Evolutionary conservation across 2,797 vertebrate genomes (phyloP), one percentile per base, ranked within the genome.

Genomic region (Rachycentron canadum): DNA sequence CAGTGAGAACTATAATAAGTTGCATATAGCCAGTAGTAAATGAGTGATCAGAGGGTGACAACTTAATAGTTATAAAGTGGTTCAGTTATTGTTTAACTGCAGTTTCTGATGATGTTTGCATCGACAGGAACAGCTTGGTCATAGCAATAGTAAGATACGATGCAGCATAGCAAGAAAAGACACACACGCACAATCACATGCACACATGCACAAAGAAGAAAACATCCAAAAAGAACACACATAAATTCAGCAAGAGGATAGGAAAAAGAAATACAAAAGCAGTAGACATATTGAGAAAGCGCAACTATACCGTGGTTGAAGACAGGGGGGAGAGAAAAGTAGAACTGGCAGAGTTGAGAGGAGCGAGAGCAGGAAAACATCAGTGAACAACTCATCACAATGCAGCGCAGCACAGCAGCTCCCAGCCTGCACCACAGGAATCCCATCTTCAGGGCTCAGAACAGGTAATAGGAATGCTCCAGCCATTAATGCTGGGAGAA

Each of bases 401-500:
- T 95, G 92, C 93, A 88, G 85, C 17, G 88, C 92, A 86, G 91
- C 94, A 92, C 89, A 93, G 90, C 92, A 88, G 87, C 92, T 93
- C 93, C 92, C 75, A 73, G 86, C 81, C 89, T 89, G 91, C 92
- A 87, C 94, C 77, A 86, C 92, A 92, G 93, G 94, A 94, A 92
- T 93, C 91, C 91, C 91, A 95, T 95, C 94, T 95, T 90, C 90
- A 79, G 89, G 91, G 93, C 94, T 95, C 91, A 89, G 92, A 93
- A 90, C 91, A 94, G 93, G 93, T 95, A 95, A 95, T 95, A 89
- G 93, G 92, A 94, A 93, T 90, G 90, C 93, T 94, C 89, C 91
- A 92, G 89, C 92, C 89, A 93, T 95, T 94, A 95, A 93, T 91
- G 93, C 88, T 77, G 81, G 83, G 82, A 91, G 86, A 86, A 80